Evolutionary conservation across 1,140 invertebrate genomes (phyloP).

Genomic region (Agraylea sexmaculata): DNA sequence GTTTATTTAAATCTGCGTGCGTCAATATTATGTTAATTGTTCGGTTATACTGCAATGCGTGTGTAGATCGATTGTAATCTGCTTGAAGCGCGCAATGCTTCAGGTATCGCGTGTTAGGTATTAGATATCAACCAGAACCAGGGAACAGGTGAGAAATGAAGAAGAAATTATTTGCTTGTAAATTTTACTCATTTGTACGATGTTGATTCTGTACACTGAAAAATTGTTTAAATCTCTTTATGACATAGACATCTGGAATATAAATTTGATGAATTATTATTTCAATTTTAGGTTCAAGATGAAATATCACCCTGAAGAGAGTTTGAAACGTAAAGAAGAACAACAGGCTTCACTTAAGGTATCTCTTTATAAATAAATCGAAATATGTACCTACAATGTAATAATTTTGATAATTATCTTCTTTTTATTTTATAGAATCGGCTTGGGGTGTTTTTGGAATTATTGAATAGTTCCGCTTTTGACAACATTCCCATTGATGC

Average conservation of each 20-base stretch:
- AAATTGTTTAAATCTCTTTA: too few species aligned
- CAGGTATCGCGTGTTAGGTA: conserved; percentile 41
- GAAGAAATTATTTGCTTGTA: conserved; percentile 34
- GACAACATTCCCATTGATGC: conserved; percentile 75
- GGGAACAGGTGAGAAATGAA: conserved; percentile 42
- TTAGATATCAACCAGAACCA: conserved; percentile 32
- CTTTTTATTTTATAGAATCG: conserved; percentile 54
- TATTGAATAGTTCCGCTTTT: conserved; percentile 62
- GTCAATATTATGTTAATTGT: conserved; percentile 10
- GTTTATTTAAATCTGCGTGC: conserved; percentile 16
- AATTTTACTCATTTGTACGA: conserved; percentile 1
- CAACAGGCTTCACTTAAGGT: conserved; percentile 74
- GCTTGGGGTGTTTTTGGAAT: conserved; percentile 80
- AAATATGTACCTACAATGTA: too few species aligned
- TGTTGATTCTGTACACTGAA: conserved; percentile 3
- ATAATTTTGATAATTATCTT: conserved; percentile 13
- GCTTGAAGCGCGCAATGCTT: conserved; percentile 44
- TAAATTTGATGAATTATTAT: conserved; percentile 14
- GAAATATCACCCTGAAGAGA: conserved; percentile 97
- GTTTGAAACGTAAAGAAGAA: conserved; percentile 80
- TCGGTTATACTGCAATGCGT: conserved; percentile 18
- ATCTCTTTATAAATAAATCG: conserved; percentile 21
- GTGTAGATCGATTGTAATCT: conserved; percentile 15
- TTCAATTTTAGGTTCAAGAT: conserved; percentile 80
- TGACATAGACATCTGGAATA: too few species aligned